phyloP scores from a whole-genome alignment of 2,113 vertebrate species.

The Rhinoderma darwinii region DNA sequence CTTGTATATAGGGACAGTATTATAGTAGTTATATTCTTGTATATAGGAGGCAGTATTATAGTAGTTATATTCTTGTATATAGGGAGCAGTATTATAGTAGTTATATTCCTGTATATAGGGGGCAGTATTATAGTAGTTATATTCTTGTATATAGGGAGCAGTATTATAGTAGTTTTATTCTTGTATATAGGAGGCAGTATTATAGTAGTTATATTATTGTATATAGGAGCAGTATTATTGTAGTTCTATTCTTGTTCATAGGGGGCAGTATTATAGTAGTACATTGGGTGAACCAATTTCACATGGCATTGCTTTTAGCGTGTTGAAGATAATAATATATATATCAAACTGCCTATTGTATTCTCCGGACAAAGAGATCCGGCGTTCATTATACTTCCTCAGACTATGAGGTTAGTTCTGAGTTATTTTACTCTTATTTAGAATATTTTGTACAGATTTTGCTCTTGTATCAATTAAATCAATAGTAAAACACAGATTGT shows the following conservation, averaged over 20 bases:
- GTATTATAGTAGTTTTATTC: neutral
- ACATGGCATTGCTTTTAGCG: no score
- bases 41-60: neutral
- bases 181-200: neutral
- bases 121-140: neutral
- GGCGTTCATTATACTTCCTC: neutral
- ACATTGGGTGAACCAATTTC: no score
- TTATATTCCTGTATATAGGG: neutral
- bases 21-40: conserved; percentile 7
- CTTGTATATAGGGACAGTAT: no score
- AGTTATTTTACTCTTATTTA: neutral
- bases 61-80: conserved; percentile 5
- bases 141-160: neutral
- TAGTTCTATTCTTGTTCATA: no score
- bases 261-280: no score
- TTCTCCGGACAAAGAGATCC: no score
- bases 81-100: conserved; percentile 1
- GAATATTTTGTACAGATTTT: neutral
- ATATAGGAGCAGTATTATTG: no score
- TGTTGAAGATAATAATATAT: no score
- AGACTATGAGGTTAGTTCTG: neutral
- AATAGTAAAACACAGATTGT: neutral
- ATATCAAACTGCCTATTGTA: no score
- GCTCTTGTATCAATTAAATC: neutral
- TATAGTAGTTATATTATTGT: no score